Evolutionary conservation across 1,140 invertebrate genomes (phyloP), one percentile per base, ranked within the genome.

Genomic region (Neoseiulus cucumeris): DNA sequence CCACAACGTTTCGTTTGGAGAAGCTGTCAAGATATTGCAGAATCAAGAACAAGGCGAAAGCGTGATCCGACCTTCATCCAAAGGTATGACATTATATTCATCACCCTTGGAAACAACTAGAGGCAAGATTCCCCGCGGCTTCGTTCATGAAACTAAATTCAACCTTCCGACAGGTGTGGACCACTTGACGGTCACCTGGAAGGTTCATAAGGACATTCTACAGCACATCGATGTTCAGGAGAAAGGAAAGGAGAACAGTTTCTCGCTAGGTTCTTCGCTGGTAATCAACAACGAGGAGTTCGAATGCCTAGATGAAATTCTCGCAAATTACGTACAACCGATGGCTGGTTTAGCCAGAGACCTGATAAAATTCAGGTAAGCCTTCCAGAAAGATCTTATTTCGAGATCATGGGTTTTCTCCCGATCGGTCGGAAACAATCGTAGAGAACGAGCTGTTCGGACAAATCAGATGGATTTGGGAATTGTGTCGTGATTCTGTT

Each of bases 301-400:
- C 77, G 95, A 99, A 79, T 95, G 98, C 78, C 76, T 98, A 17
- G 95, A 99, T 77, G 95, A 99, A 85, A 99, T 99, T 51, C 90
- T 98, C 42, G 93, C 94, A 0, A 82, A 93, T 12, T 83, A 95
- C 75, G 85, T 99, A 5, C 91, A 88, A 69, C 95, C 94, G 0
- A 95, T 99, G 91, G 92, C 94, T 2, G 80, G 83, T 0, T 86
- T 87, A 73, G 90, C 89, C 0, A 80, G 91, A 0, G 94, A 98
- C 73, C 79, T 98, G 29, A 76, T 94, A 14, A 82, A 84, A 22
- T 96, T 93, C 74, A 93, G 92, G 73, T 95, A 96, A 73, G 51
- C 33, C 17, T 9, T 18, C 45, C 7, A 47, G 45, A 14, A 47
- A 28, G 18, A 47, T 4, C 28, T 14, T n/a, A n/a, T n/a, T n/a